These are phyloP conservation scores for Rhodeus uyekii DNA, from an alignment of 2,797 vertebrate genomes.

Conservation along the genomic window DNA sequence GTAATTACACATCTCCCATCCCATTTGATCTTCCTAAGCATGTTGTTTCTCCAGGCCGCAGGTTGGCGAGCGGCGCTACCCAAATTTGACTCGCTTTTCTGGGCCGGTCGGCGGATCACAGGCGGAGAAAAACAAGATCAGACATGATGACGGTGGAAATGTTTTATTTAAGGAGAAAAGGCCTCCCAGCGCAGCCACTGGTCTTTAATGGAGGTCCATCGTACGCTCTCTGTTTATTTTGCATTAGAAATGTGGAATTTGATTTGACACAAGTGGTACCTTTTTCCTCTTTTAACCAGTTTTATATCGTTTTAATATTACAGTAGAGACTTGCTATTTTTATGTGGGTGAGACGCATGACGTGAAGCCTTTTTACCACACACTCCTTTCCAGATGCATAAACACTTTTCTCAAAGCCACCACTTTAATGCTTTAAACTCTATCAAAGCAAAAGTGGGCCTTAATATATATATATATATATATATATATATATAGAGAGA, in stretches of 20 bases:
- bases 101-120: constrained; percentile 41
- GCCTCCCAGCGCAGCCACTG: constrained; percentile 16
- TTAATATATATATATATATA: neutral
- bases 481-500: too few relatives aligned
- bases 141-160: constrained; percentile 51
- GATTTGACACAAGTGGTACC: constrained; percentile 21
- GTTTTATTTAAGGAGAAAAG: constrained; percentile 45
- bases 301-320: constrained; percentile 21
- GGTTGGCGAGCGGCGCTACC: constrained; percentile 42
- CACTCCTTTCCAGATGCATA: neutral
- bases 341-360: constrained; percentile 6
- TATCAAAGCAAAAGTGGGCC: neutral
- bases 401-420: neutral
- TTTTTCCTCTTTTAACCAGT: constrained; percentile 10
- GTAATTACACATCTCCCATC: constrained; percentile 63
- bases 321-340: neutral
- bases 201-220: constrained; percentile 41
- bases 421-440: neutral
- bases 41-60: constrained; percentile 51
- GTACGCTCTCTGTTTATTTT: constrained; percentile 34
- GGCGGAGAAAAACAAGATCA: constrained; percentile 47
- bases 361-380: neutral
- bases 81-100: constrained; percentile 44
- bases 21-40: constrained; percentile 60
- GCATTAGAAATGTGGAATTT: constrained; percentile 36